Evolutionary conservation across 2,113 vertebrate genomes (phyloP), one percentile per base, ranked within the genome.

Genomic region (Cairina moschata): DNA sequence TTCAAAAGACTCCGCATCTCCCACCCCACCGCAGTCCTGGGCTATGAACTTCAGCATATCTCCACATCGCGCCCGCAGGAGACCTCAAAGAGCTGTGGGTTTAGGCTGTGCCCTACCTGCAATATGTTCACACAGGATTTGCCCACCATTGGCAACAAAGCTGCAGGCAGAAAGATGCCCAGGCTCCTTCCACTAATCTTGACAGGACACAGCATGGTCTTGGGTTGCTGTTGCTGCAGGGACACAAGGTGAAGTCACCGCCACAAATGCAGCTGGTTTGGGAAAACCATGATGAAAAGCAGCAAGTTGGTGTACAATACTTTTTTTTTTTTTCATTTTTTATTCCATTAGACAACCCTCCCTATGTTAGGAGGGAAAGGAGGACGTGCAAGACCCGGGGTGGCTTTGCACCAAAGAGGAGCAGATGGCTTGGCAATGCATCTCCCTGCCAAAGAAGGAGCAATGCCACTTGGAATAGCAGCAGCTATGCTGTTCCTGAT

Each of bases 1-100:
- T 91, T 93, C 90, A 96, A 95, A 96, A 60, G 90, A 60, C 74
- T 14, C 18, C 82, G 80, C 8, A 82, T 63, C 76, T 17, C 21
- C 44, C 9, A 21, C 22, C 31, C n/a, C n/a, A 32, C 23, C 52
- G 1, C 34, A 75, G 68, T 21, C 52, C 69, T 66, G 60, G 79
- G 90, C 48, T 7, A 54, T 72, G 91, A 88, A 92, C 83, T 88
- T 34, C 83, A 91, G 85, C 13, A 55, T 26, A 63, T 58, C 46
- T 74, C 90, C 50, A 76, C 74, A 55, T 13, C 21, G 15, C 40
- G 32, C 55, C 65, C 36, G 32, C 0, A 0, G 46, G 71, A 88
- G 2, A 56, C 68, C 52, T 88, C 85, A 78, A 4, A 65, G 52
- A 34, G 68, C 60, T 54, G 52, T 8, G 48, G 25, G 12, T 36